Percentiles rank a stretch among this genome's conserved stretches.
Conservation (phyloP, 2,113 vertebrate species). For the Numenius arquata region DNA sequence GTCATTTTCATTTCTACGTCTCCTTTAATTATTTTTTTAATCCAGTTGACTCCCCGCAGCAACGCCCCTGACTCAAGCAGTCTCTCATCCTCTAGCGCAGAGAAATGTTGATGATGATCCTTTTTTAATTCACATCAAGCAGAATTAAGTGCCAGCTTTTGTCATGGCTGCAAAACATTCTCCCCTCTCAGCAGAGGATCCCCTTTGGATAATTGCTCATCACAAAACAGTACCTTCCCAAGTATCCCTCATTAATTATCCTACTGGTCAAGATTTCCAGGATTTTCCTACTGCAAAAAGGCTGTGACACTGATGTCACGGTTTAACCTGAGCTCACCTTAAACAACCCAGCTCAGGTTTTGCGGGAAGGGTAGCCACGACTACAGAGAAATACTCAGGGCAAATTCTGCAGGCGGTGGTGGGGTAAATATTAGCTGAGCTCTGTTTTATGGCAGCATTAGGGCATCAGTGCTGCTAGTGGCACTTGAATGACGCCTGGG, state of each 20-base stretch:
- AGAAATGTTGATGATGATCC: background rate
- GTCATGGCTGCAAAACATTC: background rate
- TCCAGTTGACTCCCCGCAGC: background rate
- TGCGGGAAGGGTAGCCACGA: background rate
- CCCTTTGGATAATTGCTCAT: background rate
- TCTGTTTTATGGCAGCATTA: background rate
- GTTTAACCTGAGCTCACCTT: background rate
- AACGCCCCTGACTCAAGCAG: background rate
- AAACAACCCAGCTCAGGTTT: background rate
- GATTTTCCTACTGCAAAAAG: background rate
- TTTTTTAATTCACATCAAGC: background rate
- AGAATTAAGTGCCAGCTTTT: background rate
- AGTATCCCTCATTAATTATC: background rate
- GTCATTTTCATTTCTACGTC: background rate
- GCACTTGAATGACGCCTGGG: background rate
- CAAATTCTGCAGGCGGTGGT: background rate
- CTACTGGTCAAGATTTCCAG: background rate
- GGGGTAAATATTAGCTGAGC: background rate
- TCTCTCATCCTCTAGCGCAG: background rate
- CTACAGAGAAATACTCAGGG: background rate
- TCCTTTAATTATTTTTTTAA: background rate
- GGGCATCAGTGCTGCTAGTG: background rate
- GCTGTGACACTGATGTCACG: rapidly evolving
- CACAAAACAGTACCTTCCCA: background rate
- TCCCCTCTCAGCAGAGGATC: background rate